phyloP scores from a whole-genome alignment of 2,113 vertebrate species.

The Apteryx owenii region DNA sequence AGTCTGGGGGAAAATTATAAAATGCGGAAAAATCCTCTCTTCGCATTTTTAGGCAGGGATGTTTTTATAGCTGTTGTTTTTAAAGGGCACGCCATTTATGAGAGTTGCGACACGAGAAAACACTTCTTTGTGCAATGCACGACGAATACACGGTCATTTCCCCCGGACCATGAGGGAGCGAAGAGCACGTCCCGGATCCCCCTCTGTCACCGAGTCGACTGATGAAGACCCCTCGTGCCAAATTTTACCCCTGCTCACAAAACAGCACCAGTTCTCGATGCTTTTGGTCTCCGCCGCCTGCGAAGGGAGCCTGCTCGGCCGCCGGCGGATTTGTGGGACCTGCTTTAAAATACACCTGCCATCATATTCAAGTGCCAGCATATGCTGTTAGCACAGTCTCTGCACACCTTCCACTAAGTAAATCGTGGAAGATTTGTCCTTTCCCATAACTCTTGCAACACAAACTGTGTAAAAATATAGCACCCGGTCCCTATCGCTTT shows the following conservation, averaged over 20 bases:
- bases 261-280: rapidly evolving
- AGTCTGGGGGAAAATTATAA: neutral
- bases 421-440: too few relatives aligned
- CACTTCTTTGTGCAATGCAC: neutral
- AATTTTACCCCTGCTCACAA: too few relatives aligned
- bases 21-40: neutral
- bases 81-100: neutral
- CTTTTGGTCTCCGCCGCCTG: neutral
- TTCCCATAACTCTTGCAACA: neutral
- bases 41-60: neutral
- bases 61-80: neutral
- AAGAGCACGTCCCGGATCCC: neutral
- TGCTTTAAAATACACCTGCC: too few relatives aligned
- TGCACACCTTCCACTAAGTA: too few relatives aligned
- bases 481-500: neutral
- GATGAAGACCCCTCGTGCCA: neutral
- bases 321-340: too few relatives aligned
- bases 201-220: rapidly evolving
- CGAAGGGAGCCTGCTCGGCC: too few relatives aligned
- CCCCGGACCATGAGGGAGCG: neutral
- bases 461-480: neutral
- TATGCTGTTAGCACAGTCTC: too few relatives aligned
- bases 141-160: neutral
- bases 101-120: neutral
- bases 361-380: too few relatives aligned